These are phyloP conservation scores for Sesia bembeciformis DNA, from an alignment of 2,888 invertebrate genomes.

Conservation along the genomic window DNA sequence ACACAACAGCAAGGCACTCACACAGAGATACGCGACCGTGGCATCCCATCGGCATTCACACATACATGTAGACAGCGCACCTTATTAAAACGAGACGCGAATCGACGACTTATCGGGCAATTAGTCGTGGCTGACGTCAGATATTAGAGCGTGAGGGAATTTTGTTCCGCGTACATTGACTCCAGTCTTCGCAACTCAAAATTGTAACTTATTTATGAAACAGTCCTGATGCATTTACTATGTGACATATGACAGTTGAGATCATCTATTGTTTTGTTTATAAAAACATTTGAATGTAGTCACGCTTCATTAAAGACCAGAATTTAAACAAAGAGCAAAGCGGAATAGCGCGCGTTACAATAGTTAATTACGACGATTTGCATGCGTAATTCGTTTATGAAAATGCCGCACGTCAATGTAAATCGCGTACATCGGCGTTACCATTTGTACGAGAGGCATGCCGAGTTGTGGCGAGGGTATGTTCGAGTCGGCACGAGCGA, in stretches of 20 bases:
- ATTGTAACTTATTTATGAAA: no score
- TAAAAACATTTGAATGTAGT: no score
- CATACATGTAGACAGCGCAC: slow-evolving; percentile 64
- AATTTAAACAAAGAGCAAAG: no score
- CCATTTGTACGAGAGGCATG: slow-evolving; percentile 7
- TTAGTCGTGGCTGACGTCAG: slow-evolving; percentile 67
- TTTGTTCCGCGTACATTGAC: slow-evolving; percentile 51
- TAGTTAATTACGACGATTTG: not conserved
- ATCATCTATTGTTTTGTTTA: no score
- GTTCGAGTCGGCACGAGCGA: slow-evolving; percentile 49
- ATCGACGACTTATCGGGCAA: slow-evolving; percentile 74
- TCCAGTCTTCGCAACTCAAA: slow-evolving; percentile 6
- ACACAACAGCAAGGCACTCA: slow-evolving; percentile 39
- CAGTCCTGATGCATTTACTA: no score
- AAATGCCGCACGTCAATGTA: slow-evolving; percentile 40
- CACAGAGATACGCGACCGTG: slow-evolving; percentile 55
- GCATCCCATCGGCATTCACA: slow-evolving; percentile 68
- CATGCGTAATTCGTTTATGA: not conserved
- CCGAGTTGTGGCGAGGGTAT: slow-evolving; percentile 8
- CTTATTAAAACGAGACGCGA: slow-evolving; percentile 75
- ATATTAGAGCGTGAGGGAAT: slow-evolving; percentile 38
- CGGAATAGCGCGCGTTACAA: not conserved
- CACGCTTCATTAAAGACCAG: no score
- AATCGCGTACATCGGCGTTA: slow-evolving; percentile 15
- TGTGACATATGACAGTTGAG: no score